Conservation (phyloP, 23 tunicate genomes). For the Phallusia fumigata region DNA sequence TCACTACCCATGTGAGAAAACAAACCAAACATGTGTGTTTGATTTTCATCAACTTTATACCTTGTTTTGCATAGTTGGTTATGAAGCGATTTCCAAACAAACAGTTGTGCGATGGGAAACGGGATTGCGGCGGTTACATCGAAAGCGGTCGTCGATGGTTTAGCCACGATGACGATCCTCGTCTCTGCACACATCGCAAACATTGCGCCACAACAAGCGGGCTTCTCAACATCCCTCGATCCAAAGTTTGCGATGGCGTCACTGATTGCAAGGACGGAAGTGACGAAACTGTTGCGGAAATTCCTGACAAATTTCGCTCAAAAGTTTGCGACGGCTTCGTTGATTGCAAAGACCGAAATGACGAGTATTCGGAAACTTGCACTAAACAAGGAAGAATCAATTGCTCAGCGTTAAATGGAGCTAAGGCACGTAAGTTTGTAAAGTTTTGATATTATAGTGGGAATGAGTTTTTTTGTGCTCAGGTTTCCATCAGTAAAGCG, state of each 20-base stretch:
- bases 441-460: neutral
- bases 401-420: slow-evolving; percentile 47
- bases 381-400: slow-evolving; percentile 10
- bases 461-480: neutral
- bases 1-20: too few relatives aligned
- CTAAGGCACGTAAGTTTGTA: slow-evolving; percentile 23
- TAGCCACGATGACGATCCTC: neutral
- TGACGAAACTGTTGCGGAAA: too few relatives aligned
- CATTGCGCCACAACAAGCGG: neutral
- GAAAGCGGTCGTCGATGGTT: neutral
- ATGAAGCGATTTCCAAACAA: neutral
- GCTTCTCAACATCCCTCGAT: slow-evolving; percentile 11
- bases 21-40: too few relatives aligned
- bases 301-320: neutral
- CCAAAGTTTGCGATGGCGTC: slow-evolving; percentile 44
- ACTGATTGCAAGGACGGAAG: slow-evolving; percentile 29
- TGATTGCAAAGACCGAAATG: slow-evolving; percentile 34
- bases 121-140: neutral
- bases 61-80: too few relatives aligned
- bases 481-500: slow-evolving; percentile 57
- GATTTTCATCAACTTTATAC: too few relatives aligned
- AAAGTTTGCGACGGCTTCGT: slow-evolving; percentile 48
- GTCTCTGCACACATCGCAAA: neutral
- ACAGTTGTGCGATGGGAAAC: neutral
- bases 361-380: slow-evolving; percentile 39